Conservation (phyloP, 2,888 invertebrate species). For the Thyatira batis region DNA sequence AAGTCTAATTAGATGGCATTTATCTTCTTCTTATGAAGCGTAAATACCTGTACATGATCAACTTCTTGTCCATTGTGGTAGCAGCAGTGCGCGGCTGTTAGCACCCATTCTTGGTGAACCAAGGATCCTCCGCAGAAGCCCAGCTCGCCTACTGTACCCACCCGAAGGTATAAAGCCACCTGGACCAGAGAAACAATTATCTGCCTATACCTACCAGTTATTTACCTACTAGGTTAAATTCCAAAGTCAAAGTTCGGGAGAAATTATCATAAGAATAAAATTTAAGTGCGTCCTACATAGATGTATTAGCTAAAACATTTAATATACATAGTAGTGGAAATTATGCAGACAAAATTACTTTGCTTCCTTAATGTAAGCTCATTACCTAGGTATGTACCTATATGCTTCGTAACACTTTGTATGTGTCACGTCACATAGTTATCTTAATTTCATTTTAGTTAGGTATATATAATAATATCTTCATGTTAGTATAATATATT, state of each 20-base stretch:
- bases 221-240: neutral
- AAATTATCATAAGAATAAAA: too few relatives aligned
- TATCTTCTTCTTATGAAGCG: too few relatives aligned
- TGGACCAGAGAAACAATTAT: conserved; percentile 17
- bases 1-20: too few relatives aligned
- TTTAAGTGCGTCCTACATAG: too few relatives aligned
- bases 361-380: too few relatives aligned
- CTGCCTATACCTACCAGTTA: neutral
- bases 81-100: conserved; percentile 81
- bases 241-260: conserved; percentile 1
- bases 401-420: too few relatives aligned
- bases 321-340: too few relatives aligned
- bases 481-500: neutral
- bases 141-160: conserved; percentile 62
- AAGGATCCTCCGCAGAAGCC: conserved; percentile 80
- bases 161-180: conserved; percentile 69
- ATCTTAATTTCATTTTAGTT: too few relatives aligned
- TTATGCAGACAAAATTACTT: too few relatives aligned
- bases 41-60: conserved; percentile 65
- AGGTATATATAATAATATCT: too few relatives aligned
- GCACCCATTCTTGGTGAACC: conserved; percentile 66
- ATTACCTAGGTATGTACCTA: too few relatives aligned
- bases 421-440: neutral
- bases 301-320: too few relatives aligned
- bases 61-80: conserved; percentile 59